phyloP scores from a whole-genome alignment of 1,140 invertebrate species.

The Zaprionus camerounensis region DNA sequence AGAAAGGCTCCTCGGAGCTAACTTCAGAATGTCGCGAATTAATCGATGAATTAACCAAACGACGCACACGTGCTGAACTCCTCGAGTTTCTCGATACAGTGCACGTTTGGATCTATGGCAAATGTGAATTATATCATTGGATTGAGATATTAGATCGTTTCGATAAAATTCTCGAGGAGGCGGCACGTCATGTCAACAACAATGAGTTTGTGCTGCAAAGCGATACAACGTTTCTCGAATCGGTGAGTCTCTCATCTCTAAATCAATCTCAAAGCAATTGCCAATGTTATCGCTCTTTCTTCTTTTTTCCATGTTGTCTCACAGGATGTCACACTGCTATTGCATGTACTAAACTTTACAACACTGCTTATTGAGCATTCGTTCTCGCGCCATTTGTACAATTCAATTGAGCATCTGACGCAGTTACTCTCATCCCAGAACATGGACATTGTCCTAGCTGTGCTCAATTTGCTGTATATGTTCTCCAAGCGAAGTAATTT shows the following conservation, averaged over 20 bases:
- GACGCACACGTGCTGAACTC: slow-evolving; percentile 88
- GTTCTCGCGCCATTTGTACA: slow-evolving; percentile 95
- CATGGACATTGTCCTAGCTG: slow-evolving; percentile 94
- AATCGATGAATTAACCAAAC: slow-evolving; percentile 91
- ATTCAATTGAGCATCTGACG: slow-evolving; percentile 95
- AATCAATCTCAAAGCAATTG: too few species aligned
- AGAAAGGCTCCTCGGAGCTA: slow-evolving; percentile 95
- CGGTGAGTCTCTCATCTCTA: slow-evolving; percentile 85
- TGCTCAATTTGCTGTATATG: slow-evolving; percentile 95
- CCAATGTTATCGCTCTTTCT: background rate
- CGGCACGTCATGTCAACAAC: slow-evolving; percentile 87
- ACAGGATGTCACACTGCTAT: slow-evolving; percentile 90
- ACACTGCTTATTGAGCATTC: slow-evolving; percentile 95
- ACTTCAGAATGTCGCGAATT: slow-evolving; percentile 92
- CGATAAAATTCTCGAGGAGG: slow-evolving; percentile 92
- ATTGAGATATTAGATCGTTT: slow-evolving; percentile 94
- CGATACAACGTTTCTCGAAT: slow-evolving; percentile 88
- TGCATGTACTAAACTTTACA: slow-evolving; percentile 93
- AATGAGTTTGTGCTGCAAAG: slow-evolving; percentile 92
- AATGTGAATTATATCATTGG: slow-evolving; percentile 96
- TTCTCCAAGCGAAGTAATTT: slow-evolving; percentile 97
- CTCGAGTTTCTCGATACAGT: slow-evolving; percentile 90
- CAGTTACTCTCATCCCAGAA: slow-evolving; percentile 93
- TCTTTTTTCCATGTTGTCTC: background rate
- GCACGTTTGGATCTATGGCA: slow-evolving; percentile 95